Evolutionary conservation across 2,888 invertebrate species (phyloP).

Genomic region (Alsophila aescularia): DNA sequence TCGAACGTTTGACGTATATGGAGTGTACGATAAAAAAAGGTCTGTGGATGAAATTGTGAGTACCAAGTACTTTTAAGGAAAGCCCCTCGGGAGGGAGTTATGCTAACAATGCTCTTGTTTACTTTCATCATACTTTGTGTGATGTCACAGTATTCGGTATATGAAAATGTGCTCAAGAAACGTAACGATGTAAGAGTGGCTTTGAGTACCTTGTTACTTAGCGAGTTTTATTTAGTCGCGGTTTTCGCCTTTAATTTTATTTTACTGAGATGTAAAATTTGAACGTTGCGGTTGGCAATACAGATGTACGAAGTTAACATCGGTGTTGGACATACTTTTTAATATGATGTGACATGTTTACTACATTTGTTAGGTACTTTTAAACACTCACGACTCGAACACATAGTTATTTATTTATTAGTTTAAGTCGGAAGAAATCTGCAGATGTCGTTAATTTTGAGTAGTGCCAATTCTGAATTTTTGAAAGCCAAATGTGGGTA

Average conservation of each 20-base stretch:
- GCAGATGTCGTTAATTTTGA: too few species aligned
- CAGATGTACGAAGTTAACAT: too few species aligned
- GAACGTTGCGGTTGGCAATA: not conserved
- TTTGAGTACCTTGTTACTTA: conserved; percentile 37
- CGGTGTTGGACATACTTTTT: too few species aligned
- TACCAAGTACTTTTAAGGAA: conserved; percentile 49
- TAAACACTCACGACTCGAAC: too few species aligned
- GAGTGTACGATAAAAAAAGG: conserved; percentile 47
- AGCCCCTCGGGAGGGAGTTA: conserved; percentile 42
- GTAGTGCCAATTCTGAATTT: too few species aligned
- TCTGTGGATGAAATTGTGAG: conserved; percentile 50
- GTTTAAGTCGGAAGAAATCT: too few species aligned
- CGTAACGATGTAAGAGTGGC: conserved; percentile 36
- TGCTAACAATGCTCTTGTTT: conserved; percentile 55
- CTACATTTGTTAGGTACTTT: too few species aligned
- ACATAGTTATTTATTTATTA: too few species aligned
- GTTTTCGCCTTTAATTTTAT: not conserved
- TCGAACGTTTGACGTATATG: conserved; percentile 26
- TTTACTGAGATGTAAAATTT: not conserved
- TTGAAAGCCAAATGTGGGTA: too few species aligned
- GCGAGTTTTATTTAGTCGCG: not conserved
- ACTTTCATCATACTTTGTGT: conserved; percentile 52
- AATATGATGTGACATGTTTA: too few species aligned
- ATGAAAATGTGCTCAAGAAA: conserved; percentile 45
- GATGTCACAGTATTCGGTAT: conserved; percentile 45